These are phyloP conservation scores for Pteropus rufus DNA, from an alignment of 2,797 vertebrate species.

Conservation along the genomic window DNA sequence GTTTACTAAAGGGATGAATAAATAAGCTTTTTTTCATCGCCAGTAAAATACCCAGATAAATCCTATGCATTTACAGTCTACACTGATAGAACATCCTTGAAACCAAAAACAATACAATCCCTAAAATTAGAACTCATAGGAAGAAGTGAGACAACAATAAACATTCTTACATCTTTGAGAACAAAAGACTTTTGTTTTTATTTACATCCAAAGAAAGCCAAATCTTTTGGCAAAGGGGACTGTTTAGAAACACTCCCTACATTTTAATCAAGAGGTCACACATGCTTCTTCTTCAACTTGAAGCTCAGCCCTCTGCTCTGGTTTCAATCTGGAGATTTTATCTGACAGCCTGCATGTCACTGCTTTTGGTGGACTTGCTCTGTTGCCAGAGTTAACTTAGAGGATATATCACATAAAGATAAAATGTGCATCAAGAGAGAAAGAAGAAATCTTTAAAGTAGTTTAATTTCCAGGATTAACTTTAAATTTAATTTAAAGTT, in stretches of 20 bases:
- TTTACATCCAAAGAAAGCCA: conserved; percentile 4
- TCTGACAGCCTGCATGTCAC: conserved; percentile 38
- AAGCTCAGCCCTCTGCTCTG: conserved; percentile 28
- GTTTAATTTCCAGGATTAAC: conserved; percentile 25
- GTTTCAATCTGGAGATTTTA: conserved; percentile 59
- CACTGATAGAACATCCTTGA: not conserved
- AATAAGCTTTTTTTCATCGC: not conserved
- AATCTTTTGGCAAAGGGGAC: conserved; percentile 31
- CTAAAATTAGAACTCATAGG: conserved; percentile 32
- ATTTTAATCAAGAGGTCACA: conserved; percentile 28
- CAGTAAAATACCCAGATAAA: conserved; percentile 1
- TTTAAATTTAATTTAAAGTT: not conserved
- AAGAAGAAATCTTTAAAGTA: not conserved
- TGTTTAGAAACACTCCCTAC: conserved; percentile 30
- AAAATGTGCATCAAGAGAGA: not conserved
- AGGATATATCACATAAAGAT: not conserved
- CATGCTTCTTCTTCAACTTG: conserved; percentile 14
- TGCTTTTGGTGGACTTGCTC: not conserved
- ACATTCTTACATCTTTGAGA: conserved; percentile 10
- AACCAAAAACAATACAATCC: conserved; percentile 10
- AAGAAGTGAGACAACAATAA: conserved; percentile 44
- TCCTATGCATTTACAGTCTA: not conserved
- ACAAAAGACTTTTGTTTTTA: conserved; percentile 48
- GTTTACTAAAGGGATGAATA: not conserved
- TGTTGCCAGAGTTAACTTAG: not conserved